Percentiles rank a stretch among this genome's conserved stretches.
phyloP scores from a whole-genome alignment of 2,797 vertebrate species.

The Paratrypauchen microcephalus region DNA sequence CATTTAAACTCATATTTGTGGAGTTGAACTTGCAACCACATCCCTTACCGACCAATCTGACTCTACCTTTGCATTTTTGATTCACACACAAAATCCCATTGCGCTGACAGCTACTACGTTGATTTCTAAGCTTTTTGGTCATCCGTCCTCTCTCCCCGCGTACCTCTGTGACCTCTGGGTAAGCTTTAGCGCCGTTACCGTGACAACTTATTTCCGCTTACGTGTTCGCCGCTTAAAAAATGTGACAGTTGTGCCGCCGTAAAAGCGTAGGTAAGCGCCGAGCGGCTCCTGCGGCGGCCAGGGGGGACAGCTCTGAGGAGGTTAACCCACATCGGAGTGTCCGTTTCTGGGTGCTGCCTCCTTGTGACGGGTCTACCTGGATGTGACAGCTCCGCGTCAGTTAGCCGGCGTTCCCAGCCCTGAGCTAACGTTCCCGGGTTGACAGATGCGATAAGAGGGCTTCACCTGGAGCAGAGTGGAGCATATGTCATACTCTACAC shows the following conservation, averaged over 20 bases:
- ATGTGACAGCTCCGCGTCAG: slow-evolving; percentile 61
- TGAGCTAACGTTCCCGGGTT: not conserved
- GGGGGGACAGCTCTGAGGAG: slow-evolving; percentile 57
- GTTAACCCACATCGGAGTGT: slow-evolving; percentile 73
- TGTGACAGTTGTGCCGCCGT: slow-evolving; percentile 2
- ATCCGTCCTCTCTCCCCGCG: not conserved
- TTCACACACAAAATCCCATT: not conserved
- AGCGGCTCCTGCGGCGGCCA: slow-evolving; percentile 42
- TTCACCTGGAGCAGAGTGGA: slow-evolving; percentile 58
- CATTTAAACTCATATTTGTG: not conserved
- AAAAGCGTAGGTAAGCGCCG: slow-evolving; percentile 22
- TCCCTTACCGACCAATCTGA: slow-evolving; percentile 19
- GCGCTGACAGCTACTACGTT: not conserved
- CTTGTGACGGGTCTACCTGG: slow-evolving; percentile 58
- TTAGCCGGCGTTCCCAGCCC: not conserved
- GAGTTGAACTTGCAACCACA: not conserved
- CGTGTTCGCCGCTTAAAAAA: slow-evolving; percentile 5
- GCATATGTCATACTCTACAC: slow-evolving; percentile 51
- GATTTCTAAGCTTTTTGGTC: not conserved
- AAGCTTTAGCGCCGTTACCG: slow-evolving; percentile 3
- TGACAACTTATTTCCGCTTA: not conserved
- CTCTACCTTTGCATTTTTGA: slow-evolving; percentile 30
- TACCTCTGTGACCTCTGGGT: not conserved
- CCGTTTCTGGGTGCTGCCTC: slow-evolving; percentile 38
- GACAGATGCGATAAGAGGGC: slow-evolving; percentile 27